These are phyloP conservation scores for Aphaenogaster rudis DNA, from an alignment of 1,140 invertebrate genomes.

Conservation along the genomic window DNA sequence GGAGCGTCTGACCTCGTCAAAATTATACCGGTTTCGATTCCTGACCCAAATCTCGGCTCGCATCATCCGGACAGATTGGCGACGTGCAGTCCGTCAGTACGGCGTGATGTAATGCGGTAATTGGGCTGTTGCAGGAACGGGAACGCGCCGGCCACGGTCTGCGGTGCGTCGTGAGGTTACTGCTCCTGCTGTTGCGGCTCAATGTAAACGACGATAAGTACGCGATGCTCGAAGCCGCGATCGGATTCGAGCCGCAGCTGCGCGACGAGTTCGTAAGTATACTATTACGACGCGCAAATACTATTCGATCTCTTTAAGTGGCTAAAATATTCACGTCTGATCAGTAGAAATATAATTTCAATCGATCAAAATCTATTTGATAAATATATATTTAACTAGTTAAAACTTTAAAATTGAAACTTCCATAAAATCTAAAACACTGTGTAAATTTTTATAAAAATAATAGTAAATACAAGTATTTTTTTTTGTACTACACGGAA, in stretches of 20 bases:
- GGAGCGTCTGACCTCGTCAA: background rate
- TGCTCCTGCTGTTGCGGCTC: constrained; percentile 75
- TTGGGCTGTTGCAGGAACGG: constrained; percentile 73
- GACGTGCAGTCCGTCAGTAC: background rate
- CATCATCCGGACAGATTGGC: background rate
- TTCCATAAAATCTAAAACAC: too few species aligned
- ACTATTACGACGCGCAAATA: constrained; percentile 23
- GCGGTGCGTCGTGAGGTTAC: constrained; percentile 72
- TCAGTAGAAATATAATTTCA: background rate
- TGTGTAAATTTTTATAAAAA: too few species aligned
- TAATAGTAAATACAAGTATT: too few species aligned
- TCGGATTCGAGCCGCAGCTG: constrained; percentile 78
- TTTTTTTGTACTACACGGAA: too few species aligned
- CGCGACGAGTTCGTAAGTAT: constrained; percentile 79
- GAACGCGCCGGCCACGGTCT: constrained; percentile 75
- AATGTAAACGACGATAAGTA: constrained; percentile 80
- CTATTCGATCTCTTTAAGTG: background rate
- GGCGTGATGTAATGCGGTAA: constrained; percentile 26
- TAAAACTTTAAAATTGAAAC: too few species aligned
- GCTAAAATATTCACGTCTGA: background rate
- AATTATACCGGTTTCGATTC: background rate
- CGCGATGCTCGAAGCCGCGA: constrained; percentile 78
- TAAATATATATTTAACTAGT: background rate
- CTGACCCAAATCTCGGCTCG: constrained; percentile 12
- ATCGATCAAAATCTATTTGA: background rate